These are phyloP conservation scores for Fragum whitleyi DNA, from an alignment of 2,888 invertebrate genomes.

Conservation along the genomic window DNA sequence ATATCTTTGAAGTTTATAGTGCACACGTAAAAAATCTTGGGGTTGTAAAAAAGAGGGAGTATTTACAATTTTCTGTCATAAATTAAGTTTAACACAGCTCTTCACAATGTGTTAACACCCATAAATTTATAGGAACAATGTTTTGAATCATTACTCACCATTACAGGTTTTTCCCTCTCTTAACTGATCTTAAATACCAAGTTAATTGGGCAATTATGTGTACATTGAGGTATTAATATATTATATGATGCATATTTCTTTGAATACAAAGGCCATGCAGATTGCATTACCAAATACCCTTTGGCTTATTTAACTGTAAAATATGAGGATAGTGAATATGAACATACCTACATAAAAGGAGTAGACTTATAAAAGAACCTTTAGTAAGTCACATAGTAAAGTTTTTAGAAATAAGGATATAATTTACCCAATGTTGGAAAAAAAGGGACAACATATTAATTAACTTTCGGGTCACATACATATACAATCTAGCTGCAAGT, in stretches of 20 bases:
- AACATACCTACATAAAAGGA: too few species aligned
- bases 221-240: background rate
- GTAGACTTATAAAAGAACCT: too few species aligned
- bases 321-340: too few species aligned
- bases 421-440: too few species aligned
- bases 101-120: background rate
- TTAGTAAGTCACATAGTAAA: too few species aligned
- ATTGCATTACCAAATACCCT: too few species aligned
- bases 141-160: background rate
- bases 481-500: too few species aligned
- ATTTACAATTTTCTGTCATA: slow-evolving; percentile 9
- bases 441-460: too few species aligned
- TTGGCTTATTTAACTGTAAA: too few species aligned
- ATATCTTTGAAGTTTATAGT: slow-evolving; percentile 5
- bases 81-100: background rate
- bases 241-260: slow-evolving; percentile 1
- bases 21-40: background rate
- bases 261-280: background rate
- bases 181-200: background rate
- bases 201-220: background rate
- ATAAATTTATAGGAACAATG: slow-evolving; percentile 6
- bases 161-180: background rate
- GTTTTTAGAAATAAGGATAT: too few species aligned
- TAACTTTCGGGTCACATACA: too few species aligned
- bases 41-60: slow-evolving; percentile 1